Evolutionary conservation across 2,797 vertebrate genomes (phyloP).

Genomic region (Scleropages formosus): DNA sequence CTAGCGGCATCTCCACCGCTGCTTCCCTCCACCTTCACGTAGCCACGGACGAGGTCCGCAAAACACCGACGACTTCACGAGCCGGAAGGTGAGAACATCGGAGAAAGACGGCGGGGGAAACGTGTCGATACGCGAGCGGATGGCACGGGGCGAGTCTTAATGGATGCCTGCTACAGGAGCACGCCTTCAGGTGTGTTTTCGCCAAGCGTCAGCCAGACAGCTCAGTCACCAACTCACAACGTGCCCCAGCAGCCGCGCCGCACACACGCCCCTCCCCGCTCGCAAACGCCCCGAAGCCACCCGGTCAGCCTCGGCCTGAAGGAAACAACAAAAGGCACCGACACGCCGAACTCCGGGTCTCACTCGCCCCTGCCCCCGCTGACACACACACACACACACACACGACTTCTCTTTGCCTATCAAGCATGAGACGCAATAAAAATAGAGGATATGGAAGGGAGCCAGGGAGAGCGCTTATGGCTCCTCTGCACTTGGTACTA

Average conservation of each 20-base stretch:
- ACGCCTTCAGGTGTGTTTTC: not conserved
- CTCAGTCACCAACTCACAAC: not conserved
- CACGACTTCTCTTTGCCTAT: constrained; percentile 44
- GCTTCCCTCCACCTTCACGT: not conserved
- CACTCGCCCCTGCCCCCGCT: too few species aligned
- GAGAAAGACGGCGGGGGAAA: too few species aligned
- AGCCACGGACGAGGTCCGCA: constrained; percentile 25
- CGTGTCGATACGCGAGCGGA: too few species aligned
- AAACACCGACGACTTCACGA: not conserved
- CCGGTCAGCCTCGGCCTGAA: not conserved
- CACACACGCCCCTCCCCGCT: not conserved
- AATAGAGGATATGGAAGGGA: constrained; percentile 48
- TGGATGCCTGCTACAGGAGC: not conserved
- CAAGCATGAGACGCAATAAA: constrained; percentile 61
- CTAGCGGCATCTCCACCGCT: not conserved
- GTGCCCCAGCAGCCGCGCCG: not conserved
- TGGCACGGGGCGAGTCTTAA: not conserved
- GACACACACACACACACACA: constrained; percentile 32
- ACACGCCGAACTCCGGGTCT: constrained; percentile 41
- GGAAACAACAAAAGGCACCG: constrained; percentile 24
- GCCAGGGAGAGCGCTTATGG: constrained; percentile 49
- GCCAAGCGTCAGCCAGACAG: too few species aligned
- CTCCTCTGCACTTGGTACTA: constrained; percentile 44
- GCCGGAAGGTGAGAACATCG: not conserved
- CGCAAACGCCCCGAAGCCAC: not conserved